phyloP scores from a whole-genome alignment of 2,888 invertebrate species.

The Acanthosepion lycidas region DNA sequence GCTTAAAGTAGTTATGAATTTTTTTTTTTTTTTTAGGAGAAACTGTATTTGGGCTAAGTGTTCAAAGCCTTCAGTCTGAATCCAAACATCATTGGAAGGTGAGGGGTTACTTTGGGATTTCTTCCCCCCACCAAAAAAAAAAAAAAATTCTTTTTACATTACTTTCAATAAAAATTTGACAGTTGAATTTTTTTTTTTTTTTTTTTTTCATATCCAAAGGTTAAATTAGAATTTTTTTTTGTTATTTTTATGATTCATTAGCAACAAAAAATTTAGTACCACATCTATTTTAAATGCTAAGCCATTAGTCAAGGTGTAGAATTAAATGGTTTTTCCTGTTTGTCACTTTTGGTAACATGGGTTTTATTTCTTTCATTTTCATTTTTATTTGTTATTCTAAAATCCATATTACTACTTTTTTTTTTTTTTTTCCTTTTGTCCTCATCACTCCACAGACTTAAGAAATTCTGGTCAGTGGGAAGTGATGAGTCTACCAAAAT shows the following conservation, averaged over 20 bases:
- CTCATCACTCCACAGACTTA: not conserved
- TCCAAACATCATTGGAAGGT: not conserved
- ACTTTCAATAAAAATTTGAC: not conserved
- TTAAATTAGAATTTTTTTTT: constrained; percentile 24
- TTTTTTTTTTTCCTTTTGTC: not conserved
- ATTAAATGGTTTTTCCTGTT: not conserved
- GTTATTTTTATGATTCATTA: not conserved
- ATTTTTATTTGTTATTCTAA: not conserved
- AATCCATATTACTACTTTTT: not conserved
- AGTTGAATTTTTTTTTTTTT: not conserved
- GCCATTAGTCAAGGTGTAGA: not conserved
- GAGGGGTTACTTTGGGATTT: not conserved
- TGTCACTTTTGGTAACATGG: constrained; percentile 1
- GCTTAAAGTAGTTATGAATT: not conserved
- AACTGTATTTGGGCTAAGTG: not conserved
- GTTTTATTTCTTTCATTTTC: not conserved
- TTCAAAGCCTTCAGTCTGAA: not conserved
- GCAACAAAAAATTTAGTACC: constrained; percentile 15
- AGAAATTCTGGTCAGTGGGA: not conserved
- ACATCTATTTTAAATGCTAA: constrained; percentile 18
- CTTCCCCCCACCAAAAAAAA: too few species aligned
- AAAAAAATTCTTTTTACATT: not conserved
- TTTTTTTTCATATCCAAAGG: not conserved
- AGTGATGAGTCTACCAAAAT: not conserved
- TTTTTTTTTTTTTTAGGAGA: too few species aligned